Conservation (phyloP, 2,797 vertebrate species). For the Poeciliopsis gracilis region DNA sequence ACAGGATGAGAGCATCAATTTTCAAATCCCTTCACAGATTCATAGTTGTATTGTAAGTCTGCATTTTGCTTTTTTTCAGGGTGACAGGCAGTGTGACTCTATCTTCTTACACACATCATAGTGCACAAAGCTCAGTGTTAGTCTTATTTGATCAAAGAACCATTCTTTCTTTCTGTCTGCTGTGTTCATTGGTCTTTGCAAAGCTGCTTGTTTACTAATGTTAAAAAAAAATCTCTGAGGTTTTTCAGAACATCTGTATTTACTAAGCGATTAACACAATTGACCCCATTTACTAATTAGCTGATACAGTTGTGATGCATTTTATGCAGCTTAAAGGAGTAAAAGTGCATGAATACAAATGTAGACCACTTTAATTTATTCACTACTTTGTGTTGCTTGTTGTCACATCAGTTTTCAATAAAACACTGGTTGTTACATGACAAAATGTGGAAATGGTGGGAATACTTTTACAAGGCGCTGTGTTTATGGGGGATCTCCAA, state of each 20-base stretch:
- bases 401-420: neutral
- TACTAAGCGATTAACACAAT: neutral
- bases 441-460: slow-evolving; percentile 1
- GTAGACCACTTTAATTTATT: neutral
- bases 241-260: neutral
- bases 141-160: neutral
- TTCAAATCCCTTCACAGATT: neutral
- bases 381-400: neutral
- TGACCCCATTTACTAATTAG: neutral
- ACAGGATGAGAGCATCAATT: neutral
- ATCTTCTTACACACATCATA: neutral
- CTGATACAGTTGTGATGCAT: neutral
- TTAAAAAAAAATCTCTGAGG: neutral
- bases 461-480: neutral
- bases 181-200: neutral
- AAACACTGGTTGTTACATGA: neutral
- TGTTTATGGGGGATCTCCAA: slow-evolving; percentile 16
- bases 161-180: neutral
- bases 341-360: neutral
- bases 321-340: neutral
- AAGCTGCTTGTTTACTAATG: neutral
- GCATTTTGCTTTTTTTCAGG: neutral
- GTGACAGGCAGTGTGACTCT: neutral
- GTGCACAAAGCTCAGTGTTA: neutral
- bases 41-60: neutral